A percentile compares a stretch with the other conserved stretches of the same genome.
These are phyloP conservation scores for Tiaroga cobitis DNA, from an alignment of 2,797 vertebrate genomes.

Conservation along the genomic window DNA sequence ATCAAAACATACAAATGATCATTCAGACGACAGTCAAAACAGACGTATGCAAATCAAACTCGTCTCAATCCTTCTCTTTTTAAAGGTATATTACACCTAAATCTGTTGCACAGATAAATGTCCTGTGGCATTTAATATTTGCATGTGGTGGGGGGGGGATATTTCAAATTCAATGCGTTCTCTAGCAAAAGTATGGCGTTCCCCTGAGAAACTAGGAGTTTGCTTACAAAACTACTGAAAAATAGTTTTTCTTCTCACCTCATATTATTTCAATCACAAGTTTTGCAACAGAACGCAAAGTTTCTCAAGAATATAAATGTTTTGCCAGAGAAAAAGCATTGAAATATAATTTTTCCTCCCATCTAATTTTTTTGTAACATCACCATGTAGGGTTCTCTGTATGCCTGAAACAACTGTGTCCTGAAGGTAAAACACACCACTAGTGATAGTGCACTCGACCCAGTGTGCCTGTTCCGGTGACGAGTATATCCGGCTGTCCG, in stretches of 20 bases:
- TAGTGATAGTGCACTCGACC: slow-evolving; percentile 80
- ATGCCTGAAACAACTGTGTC: background rate
- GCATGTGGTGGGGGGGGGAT: background rate
- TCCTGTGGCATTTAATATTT: slow-evolving; percentile 2
- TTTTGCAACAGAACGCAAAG: background rate
- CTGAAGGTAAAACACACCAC: background rate
- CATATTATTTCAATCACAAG: background rate
- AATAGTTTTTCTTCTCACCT: background rate
- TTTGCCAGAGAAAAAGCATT: background rate
- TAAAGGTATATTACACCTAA: background rate
- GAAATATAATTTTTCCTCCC: background rate
- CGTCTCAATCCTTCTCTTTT: background rate
- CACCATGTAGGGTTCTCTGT: background rate
- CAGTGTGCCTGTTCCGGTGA: slow-evolving; percentile 83
- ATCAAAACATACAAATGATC: background rate
- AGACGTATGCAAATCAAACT: background rate
- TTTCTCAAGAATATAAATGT: background rate
- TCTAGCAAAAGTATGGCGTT: background rate
- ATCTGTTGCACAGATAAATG: background rate
- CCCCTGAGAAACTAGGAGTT: background rate
- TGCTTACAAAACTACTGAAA: background rate
- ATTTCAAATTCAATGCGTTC: background rate
- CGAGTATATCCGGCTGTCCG: slow-evolving; percentile 89
- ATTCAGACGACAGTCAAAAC: background rate
- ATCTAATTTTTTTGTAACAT: background rate